Conservation (phyloP, 2,888 invertebrate species). For the Pasiphila rectangulata region DNA sequence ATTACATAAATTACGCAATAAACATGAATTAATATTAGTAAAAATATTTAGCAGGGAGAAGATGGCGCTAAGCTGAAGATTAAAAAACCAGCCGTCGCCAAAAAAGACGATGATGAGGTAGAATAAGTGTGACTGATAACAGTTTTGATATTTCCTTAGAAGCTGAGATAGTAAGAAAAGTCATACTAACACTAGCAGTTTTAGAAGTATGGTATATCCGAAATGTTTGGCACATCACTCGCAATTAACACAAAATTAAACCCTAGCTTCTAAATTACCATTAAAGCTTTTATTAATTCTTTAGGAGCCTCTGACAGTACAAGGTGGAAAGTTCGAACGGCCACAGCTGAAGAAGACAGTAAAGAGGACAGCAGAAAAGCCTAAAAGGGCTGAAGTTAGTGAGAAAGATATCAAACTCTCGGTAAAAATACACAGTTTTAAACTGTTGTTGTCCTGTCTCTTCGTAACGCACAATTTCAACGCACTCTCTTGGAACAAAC, state of each 20-base stretch:
- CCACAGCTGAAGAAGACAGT: conserved; percentile 74
- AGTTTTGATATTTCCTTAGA: conserved; percentile 11
- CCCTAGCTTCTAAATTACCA: conserved; percentile 50
- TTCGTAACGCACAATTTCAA: conserved; percentile 36
- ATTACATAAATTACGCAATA: too few relatives aligned
- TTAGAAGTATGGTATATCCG: conserved; percentile 44
- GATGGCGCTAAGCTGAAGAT: conserved; percentile 73
- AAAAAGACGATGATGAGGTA: conserved; percentile 72
- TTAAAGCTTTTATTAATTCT: conserved; percentile 61
- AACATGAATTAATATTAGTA: not conserved
- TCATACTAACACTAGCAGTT: conserved; percentile 42
- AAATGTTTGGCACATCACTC: conserved; percentile 47
- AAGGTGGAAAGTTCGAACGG: conserved; percentile 73
- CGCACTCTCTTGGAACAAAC: conserved; percentile 14
- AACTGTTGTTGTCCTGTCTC: conserved; percentile 43
- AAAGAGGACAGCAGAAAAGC: conserved; percentile 63
- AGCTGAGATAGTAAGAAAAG: conserved; percentile 64
- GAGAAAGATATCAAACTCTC: conserved; percentile 37
- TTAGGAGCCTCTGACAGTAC: conserved; percentile 70
- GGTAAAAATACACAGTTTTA: conserved; percentile 64
- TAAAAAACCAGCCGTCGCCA: conserved; percentile 73
- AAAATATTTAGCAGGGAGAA: conserved; percentile 58
- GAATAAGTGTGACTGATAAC: conserved; percentile 27
- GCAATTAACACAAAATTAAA: conserved; percentile 53
- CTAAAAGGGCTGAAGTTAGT: conserved; percentile 57